These are phyloP conservation scores for Chrysocyon brachyurus DNA, from an alignment of 2,797 vertebrate species.

Conservation along the genomic window DNA sequence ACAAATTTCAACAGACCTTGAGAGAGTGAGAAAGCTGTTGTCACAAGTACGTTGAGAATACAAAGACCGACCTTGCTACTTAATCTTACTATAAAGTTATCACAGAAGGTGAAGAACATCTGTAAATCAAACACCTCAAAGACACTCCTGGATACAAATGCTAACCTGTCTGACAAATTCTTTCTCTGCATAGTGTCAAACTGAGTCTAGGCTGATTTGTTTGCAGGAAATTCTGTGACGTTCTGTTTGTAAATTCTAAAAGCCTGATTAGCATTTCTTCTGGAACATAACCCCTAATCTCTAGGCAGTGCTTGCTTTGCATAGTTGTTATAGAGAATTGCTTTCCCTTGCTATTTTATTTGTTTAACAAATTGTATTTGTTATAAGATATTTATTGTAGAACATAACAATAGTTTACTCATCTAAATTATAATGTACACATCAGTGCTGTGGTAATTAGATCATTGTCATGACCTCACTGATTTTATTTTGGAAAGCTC, in stretches of 20 bases:
- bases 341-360: background rate
- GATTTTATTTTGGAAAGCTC: slow-evolving; percentile 32
- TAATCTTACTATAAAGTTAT: background rate
- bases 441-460: background rate
- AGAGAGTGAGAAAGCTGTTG: background rate
- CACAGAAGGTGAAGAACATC: background rate
- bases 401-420: background rate
- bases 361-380: background rate
- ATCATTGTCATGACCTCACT: background rate
- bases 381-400: background rate
- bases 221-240: background rate
- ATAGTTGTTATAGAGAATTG: background rate
- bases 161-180: background rate
- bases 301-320: background rate
- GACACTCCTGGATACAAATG: background rate
- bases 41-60: background rate
- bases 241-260: background rate
- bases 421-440: background rate
- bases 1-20: background rate
- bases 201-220: background rate
- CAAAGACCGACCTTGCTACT: background rate
- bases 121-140: background rate
- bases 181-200: background rate
- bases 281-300: background rate
- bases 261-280: background rate